These are phyloP conservation scores for Bubalus kerabau DNA, from an alignment of 2,113 vertebrate species.

Conservation along the genomic window DNA sequence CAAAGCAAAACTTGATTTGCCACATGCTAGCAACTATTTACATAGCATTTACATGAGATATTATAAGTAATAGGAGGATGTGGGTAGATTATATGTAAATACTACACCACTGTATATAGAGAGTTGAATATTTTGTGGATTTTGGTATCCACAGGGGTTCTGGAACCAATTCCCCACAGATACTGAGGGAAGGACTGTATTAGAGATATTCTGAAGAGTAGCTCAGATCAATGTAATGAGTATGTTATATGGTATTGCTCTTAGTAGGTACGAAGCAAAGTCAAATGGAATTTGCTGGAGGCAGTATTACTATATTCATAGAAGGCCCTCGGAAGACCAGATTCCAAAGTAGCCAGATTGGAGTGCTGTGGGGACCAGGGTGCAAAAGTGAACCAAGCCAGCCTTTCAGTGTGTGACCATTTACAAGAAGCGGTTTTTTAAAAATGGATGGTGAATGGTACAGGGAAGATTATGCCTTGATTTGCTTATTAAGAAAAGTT, in stretches of 20 bases:
- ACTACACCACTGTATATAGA: background rate
- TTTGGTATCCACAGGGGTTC: background rate
- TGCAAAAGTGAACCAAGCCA: slow-evolving; percentile 13
- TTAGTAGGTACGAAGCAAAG: background rate
- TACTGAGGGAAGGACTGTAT: background rate
- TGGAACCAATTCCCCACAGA: background rate
- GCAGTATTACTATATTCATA: background rate
- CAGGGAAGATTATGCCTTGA: slow-evolving; percentile 6
- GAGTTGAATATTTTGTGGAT: background rate
- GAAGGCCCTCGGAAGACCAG: background rate
- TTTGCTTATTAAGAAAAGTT: background rate
- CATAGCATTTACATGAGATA: background rate
- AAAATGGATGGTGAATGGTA: background rate
- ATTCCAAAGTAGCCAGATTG: background rate
- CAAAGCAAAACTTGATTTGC: background rate
- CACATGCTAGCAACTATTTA: background rate
- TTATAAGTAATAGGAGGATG: background rate
- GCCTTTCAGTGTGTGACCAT: background rate
- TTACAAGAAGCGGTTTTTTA: background rate
- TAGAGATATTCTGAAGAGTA: background rate
- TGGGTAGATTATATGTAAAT: background rate
- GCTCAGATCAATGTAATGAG: background rate
- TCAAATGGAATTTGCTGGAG: background rate
- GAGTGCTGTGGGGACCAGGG: background rate
- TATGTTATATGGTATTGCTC: background rate